Evolutionary conservation across 2,113 vertebrate genomes (phyloP).

Genomic region (Cochlearius cochlearius): DNA sequence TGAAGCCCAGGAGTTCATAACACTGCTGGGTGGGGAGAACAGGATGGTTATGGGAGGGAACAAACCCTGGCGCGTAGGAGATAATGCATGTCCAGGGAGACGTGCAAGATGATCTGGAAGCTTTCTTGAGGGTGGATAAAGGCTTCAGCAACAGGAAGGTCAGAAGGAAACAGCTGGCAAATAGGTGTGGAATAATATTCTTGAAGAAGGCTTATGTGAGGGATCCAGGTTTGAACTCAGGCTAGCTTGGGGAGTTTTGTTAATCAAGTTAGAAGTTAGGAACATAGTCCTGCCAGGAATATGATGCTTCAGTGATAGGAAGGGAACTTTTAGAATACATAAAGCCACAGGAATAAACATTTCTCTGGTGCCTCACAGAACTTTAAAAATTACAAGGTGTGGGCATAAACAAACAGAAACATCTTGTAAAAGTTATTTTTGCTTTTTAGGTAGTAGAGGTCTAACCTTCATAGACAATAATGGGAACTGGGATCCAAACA

Average conservation of each 20-base stretch:
- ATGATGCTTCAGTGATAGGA: neutral
- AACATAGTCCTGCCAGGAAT: neutral
- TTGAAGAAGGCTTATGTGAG: neutral
- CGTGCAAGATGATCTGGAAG: neutral
- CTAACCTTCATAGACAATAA: neutral
- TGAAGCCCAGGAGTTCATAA: neutral
- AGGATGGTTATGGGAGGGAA: neutral
- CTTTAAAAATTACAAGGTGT: neutral
- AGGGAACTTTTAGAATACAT: neutral
- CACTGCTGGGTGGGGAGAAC: neutral
- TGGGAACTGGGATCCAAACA: neutral
- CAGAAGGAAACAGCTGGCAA: conserved; percentile 3
- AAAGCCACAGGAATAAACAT: neutral
- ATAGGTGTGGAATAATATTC: neutral
- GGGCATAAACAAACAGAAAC: neutral
- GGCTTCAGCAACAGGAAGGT: conserved; percentile 33
- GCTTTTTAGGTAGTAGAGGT: neutral
- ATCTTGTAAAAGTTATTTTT: neutral
- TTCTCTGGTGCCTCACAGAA: neutral
- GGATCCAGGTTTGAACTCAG: neutral
- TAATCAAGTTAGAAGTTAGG: neutral
- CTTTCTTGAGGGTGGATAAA: neutral
- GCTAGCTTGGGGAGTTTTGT: neutral
- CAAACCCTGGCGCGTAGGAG: neutral
- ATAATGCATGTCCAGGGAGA: neutral